phyloP scores from a whole-genome alignment of 2,888 invertebrate genomes.

The Sphecodes monilicornis region DNA sequence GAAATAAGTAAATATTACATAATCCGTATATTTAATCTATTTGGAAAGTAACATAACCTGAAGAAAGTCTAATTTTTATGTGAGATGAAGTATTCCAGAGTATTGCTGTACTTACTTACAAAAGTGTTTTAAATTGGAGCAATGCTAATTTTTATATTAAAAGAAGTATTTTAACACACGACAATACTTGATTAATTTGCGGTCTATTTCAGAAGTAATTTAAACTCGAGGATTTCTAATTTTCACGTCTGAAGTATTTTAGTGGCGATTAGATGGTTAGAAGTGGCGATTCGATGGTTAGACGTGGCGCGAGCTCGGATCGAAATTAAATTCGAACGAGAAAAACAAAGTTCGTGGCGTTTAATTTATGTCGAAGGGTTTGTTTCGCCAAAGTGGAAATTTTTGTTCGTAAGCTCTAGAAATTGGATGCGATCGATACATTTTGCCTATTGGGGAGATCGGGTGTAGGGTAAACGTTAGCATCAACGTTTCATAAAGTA shows the following conservation, averaged over 20 bases:
- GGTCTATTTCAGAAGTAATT: neutral
- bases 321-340: neutral
- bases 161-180: neutral
- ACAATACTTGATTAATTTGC: neutral
- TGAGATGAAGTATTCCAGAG: too few relatives aligned
- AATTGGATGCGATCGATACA: conserved; percentile 16
- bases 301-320: neutral
- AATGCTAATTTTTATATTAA: neutral
- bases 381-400: conserved; percentile 15
- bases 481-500: conserved; percentile 25
- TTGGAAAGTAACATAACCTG: neutral
- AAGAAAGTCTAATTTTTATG: neutral
- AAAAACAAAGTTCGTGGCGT: conserved; percentile 1
- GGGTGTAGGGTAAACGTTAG: neutral
- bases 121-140: neutral
- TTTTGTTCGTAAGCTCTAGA: conserved; percentile 8
- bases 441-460: conserved; percentile 1
- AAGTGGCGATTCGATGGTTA: neutral
- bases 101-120: too few relatives aligned
- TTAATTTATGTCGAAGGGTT: conserved; percentile 12
- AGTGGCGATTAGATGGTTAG: neutral
- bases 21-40: neutral
- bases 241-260: neutral
- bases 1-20: too few relatives aligned
- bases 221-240: neutral